These are phyloP conservation scores for Mongoloraphidia duomilia DNA, from an alignment of 2,888 invertebrate genomes.

Conservation along the genomic window DNA sequence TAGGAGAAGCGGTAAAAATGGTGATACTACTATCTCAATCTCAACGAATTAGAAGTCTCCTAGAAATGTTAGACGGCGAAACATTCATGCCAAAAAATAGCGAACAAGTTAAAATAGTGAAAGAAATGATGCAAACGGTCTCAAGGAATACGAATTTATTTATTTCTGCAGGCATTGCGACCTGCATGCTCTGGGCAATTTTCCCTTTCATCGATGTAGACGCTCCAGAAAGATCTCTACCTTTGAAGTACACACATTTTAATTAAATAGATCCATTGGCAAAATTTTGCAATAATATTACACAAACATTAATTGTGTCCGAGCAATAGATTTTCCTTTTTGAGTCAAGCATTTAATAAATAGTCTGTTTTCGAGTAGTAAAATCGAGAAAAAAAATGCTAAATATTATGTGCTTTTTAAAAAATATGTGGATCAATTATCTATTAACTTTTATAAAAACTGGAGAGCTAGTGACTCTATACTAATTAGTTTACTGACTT, in stretches of 20 bases:
- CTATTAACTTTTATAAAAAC: too few species aligned
- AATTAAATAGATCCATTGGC: too few species aligned
- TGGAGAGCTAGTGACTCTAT: too few species aligned
- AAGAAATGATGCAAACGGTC: conserved; percentile 15
- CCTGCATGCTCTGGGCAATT: conserved; percentile 22
- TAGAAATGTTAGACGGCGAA: conserved; percentile 13
- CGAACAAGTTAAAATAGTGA: conserved; percentile 16
- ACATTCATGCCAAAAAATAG: conserved; percentile 19
- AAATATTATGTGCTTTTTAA: too few species aligned
- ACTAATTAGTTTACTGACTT: too few species aligned
- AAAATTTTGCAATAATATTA: too few species aligned
- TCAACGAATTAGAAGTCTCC: conserved; percentile 2
- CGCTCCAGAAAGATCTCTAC: conserved; percentile 3
- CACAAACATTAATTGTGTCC: too few species aligned
- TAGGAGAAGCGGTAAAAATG: conserved; percentile 5
- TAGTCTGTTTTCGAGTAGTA: too few species aligned
- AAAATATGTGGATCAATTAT: too few species aligned
- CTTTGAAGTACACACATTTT: background rate
- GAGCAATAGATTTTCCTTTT: too few species aligned
- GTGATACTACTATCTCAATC: conserved; percentile 6
- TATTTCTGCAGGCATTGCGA: conserved; percentile 17
- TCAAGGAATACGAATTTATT: conserved; percentile 18
- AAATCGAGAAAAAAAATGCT: too few species aligned
- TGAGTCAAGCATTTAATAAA: too few species aligned
- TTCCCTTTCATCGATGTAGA: conserved; percentile 21